Base-by-base conservation (phyloP, 1,140 invertebrate genomes). In the Drosophila oshimai region DNA sequence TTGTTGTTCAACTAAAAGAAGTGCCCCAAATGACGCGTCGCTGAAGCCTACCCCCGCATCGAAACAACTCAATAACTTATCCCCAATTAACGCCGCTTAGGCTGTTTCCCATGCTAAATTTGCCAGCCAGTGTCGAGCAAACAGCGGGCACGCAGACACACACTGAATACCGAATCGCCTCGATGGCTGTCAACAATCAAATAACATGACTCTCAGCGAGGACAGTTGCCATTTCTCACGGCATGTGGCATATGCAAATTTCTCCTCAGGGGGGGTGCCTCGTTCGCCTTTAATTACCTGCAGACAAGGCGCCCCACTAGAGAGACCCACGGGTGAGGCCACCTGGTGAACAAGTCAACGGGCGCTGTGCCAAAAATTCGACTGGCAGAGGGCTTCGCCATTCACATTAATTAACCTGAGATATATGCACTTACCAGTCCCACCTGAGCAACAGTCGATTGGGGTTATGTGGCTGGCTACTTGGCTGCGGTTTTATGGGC, bases 161-260 rank as follows among this genome's bases (percentile, higher is more conserved):
- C 64, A 34, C 36, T 28, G 26, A 22, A 5, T 44, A 34, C 36
- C 24, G 26, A 22, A 5, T 44, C 37, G 49, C 41, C 28, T 13
- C 37, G 60, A 61, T 68, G 57, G 67, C 67, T 83, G 81, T 70
- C 74, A 58, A 84, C 74, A 79, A 79, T 84, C 79, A 84, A 83
- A 84, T 83, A 83, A 83, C 78, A 83, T 73, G 79, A 51, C 74
- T 69, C 50, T 34, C 62, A 41, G 53, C 53, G 60, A 70, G 62
- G 73, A 77, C 80, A 79, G 64, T 74, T 79, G 74, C 74, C 80
- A 60, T 84, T 84, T 79, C 80, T 86, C 80, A 86, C 80, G 53
- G 50, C 80, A 60, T 71, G 57, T 65, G 74, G 57, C 78, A 79
- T 79, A 80, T 84, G 79, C 53, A 84, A 84, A 86, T 84, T 71